Evolutionary conservation across 2,797 vertebrate species (phyloP), one percentile per base, ranked within the genome.

Genomic region (Podarcis lilfordi): DNA sequence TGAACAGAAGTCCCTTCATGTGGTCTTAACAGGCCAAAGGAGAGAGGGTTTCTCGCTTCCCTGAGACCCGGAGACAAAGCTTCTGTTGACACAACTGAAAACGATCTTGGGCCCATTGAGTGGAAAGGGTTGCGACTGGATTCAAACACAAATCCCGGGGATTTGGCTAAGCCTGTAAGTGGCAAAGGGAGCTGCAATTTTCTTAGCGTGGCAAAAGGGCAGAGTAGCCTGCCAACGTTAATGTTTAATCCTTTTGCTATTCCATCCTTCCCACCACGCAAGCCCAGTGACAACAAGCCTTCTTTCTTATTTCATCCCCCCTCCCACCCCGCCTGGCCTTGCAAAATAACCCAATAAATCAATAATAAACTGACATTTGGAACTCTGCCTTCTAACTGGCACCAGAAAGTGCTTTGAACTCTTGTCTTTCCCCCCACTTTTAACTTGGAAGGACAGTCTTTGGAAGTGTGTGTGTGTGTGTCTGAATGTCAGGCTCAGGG

Each of bases 341-440:
- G 80, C 35, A 82, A 82, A 84, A 89, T 86, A 1, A 11, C 29
- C 59, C 61, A 23, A 9, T 55, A 43, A 69, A 71, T 8, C 25
- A 27, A 2, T 68, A 71, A 3, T 55, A 25, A 45, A 23, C 68
- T 66, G 64, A 69, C 61, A 0, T 45, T 75, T 0, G 3, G 84
- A 87, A 64, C 8, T 68, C 19, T 61, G 81, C 79, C 45, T 76
- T 78, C 75, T 35, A 0, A 0, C 55, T 72, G 68, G n/a, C 40
- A 59, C 68, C 13, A 0, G 76, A 74, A 61, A 86, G 66, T 17
- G 35, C 37, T 89, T 68, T 29, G 77, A 81, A n/a, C 13, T 17
- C 71, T 0, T 0, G 61, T 19, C 19, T n/a, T 0, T 29, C 3
- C 9, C 43, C 82, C 80, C 55, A 21, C 8, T 13, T 84, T 0